phyloP scores from a whole-genome alignment of 2,888 invertebrate species.

The Pimpla rufipes region DNA sequence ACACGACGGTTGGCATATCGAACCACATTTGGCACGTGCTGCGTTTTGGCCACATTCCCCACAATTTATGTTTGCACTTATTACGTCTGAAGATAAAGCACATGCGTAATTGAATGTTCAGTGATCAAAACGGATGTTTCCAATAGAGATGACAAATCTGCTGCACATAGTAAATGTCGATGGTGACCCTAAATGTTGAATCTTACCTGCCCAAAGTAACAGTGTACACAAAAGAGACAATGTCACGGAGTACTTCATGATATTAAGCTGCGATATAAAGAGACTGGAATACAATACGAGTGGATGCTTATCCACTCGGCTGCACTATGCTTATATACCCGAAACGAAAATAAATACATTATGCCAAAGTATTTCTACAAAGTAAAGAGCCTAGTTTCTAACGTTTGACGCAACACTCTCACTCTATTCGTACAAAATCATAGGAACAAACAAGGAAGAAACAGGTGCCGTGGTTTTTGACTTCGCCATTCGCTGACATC shows the following conservation, averaged over 20 bases:
- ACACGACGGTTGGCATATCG: slow-evolving; percentile 11
- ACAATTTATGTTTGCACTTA: no score
- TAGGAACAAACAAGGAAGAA: no score
- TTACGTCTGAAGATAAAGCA: background rate
- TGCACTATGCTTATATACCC: background rate
- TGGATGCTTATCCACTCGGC: no score
- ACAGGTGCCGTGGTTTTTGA: no score
- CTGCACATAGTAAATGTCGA: background rate
- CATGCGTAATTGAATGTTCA: background rate
- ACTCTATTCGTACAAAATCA: no score
- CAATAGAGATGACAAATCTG: background rate
- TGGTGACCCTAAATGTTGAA: background rate
- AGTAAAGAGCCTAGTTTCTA: no score
- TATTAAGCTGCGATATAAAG: background rate
- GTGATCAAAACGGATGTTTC: background rate
- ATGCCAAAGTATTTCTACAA: no score
- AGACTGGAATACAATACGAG: background rate
- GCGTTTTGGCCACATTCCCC: background rate
- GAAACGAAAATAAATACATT: background rate
- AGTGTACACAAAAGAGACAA: background rate
- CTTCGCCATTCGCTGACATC: no score
- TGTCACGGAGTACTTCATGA: slow-evolving; percentile 1
- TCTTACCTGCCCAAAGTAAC: background rate
- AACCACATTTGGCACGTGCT: slow-evolving; percentile 4
- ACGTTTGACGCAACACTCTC: no score